A percentile compares a stretch with the other conserved stretches of the same genome.
phyloP scores from a whole-genome alignment of 2,113 vertebrate genomes.

The Melanocharis versteri region DNA sequence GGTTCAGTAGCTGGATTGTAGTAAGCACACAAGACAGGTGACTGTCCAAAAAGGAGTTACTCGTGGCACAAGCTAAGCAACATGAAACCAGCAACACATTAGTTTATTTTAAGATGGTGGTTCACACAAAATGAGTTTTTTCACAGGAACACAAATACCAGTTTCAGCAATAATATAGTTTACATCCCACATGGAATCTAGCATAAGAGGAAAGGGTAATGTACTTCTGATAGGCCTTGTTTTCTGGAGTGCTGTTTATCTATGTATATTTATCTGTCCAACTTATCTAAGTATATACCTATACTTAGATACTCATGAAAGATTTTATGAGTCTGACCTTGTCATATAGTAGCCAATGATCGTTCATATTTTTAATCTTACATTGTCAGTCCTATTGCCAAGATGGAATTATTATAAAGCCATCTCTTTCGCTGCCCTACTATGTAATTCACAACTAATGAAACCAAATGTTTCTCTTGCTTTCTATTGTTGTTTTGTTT shows the following conservation, averaged over 20 bases:
- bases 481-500: background rate
- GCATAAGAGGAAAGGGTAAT: background rate
- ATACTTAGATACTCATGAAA: background rate
- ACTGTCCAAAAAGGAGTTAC: background rate
- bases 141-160: background rate
- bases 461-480: background rate
- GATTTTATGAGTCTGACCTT: background rate
- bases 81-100: background rate
- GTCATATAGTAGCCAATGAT: background rate
- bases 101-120: background rate
- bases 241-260: background rate
- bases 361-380: background rate
- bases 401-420: background rate
- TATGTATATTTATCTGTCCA: background rate
- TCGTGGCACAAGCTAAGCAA: background rate
- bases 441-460: background rate
- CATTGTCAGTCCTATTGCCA: background rate
- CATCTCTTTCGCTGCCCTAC: background rate
- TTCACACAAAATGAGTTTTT: background rate
- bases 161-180: background rate
- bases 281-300: background rate
- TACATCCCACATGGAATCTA: background rate
- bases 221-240: background rate
- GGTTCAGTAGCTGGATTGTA: background rate
- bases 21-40: background rate